A percentile compares a stretch with the other conserved stretches of the same genome.
Evolutionary conservation across 2,797 vertebrate species (phyloP).

Genomic region (Silurus aristotelis): DNA sequence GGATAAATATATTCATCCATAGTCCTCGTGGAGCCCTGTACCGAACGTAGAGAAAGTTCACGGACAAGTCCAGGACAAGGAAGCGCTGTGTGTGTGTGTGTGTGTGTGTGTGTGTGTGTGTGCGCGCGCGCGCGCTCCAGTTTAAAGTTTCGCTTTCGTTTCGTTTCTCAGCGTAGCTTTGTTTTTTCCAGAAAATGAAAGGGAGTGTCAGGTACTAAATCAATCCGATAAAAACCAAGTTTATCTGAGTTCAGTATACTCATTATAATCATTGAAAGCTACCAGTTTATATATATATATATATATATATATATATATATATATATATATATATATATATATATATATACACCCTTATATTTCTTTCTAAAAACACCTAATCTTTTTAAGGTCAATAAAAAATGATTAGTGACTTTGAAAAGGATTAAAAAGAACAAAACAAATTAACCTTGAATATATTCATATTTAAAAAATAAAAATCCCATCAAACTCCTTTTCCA

Average conservation of each 20-base stretch:
- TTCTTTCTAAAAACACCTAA: too few species aligned
- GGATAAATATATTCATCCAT: slow-evolving; percentile 53
- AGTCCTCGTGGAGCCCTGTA: background rate
- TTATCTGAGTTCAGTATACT: background rate
- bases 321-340: too few species aligned
- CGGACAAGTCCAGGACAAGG: too few species aligned
- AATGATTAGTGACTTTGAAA: background rate
- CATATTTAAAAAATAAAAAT: background rate
- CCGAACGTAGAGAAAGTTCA: background rate
- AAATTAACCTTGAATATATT: background rate
- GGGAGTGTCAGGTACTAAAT: too few species aligned
- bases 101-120: too few species aligned
- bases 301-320: too few species aligned
- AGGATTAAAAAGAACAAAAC: background rate
- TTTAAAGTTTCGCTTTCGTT: slow-evolving; percentile 47
- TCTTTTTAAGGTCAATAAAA: too few species aligned
- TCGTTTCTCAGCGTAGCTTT: background rate
- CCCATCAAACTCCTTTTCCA: background rate
- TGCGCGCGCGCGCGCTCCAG: too few species aligned
- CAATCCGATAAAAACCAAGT: too few species aligned
- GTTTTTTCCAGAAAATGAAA: background rate
- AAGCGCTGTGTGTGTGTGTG: too few species aligned
- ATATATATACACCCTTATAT: background rate
- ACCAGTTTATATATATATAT: background rate
- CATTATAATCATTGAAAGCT: background rate